Evolutionary conservation across 2,113 vertebrate species (phyloP).

Genomic region (Thalassarche chlororhynchos): DNA sequence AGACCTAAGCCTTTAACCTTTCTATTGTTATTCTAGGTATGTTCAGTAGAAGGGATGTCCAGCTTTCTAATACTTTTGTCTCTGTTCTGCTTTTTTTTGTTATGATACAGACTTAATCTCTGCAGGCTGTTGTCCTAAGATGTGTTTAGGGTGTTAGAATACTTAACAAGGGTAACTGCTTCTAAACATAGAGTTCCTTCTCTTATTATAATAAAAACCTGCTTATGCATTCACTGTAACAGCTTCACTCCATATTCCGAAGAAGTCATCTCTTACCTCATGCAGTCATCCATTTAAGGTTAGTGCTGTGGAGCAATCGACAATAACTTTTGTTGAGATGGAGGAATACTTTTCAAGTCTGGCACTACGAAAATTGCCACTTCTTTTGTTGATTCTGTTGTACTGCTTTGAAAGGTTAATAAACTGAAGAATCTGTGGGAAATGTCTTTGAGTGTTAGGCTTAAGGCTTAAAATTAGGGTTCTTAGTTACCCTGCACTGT

Average conservation of each 20-base stretch:
- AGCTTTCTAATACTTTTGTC: accelerated
- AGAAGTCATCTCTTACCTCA: background rate
- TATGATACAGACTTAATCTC: background rate
- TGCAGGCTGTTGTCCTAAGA: background rate
- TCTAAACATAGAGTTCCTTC: background rate
- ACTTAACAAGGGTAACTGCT: background rate
- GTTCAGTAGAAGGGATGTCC: accelerated
- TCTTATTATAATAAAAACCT: background rate
- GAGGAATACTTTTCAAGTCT: background rate
- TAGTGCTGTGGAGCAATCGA: background rate
- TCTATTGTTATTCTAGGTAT: accelerated
- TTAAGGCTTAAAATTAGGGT: background rate
- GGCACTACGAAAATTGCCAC: background rate
- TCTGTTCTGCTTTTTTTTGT: too few species aligned
- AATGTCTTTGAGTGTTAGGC: background rate
- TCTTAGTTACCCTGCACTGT: background rate
- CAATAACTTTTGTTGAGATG: background rate
- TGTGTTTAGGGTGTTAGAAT: background rate
- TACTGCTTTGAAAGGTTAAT: background rate
- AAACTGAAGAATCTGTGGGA: background rate
- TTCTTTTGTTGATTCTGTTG: background rate
- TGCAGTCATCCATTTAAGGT: background rate
- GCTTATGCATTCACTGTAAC: background rate
- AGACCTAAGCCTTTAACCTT: background rate
- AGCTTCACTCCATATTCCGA: background rate